Evolutionary conservation across 2,113 vertebrate genomes (phyloP).

Genomic region (Eubucco bourcierii): DNA sequence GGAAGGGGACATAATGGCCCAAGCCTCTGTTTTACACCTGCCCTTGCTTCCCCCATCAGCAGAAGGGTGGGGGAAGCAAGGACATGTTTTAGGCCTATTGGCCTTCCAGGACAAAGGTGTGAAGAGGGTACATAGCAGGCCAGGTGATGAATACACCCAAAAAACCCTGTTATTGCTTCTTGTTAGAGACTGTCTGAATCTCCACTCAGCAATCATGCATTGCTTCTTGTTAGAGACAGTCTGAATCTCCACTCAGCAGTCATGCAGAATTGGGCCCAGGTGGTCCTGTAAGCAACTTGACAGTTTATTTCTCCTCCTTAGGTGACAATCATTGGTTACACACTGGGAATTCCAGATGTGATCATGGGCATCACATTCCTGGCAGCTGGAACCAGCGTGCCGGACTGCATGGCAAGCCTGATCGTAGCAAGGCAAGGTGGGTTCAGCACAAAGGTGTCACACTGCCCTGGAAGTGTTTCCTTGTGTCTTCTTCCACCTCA

Average conservation of each 20-base stretch:
- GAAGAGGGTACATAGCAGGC: background rate
- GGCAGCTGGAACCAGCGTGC: slow-evolving; percentile 96
- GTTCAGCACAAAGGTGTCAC: slow-evolving; percentile 56
- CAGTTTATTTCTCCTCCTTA: slow-evolving; percentile 40
- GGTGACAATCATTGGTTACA: slow-evolving; percentile 98
- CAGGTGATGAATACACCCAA: background rate
- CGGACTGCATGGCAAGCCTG: slow-evolving; percentile 98
- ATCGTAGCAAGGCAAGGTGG: slow-evolving; percentile 96
- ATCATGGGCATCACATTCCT: slow-evolving; percentile 99
- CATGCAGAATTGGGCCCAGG: background rate
- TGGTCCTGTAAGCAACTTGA: background rate
- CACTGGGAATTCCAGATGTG: slow-evolving; percentile 94
- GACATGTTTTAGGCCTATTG: too few species aligned
- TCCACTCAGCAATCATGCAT: too few species aligned
- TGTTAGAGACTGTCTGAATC: too few species aligned
- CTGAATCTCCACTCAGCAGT: background rate
- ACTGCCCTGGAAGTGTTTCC: background rate
- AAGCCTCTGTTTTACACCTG: too few species aligned
- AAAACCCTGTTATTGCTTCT: background rate
- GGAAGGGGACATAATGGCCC: too few species aligned
- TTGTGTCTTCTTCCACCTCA: background rate
- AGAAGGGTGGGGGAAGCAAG: too few species aligned
- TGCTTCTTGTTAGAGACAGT: background rate
- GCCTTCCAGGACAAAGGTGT: too few species aligned
- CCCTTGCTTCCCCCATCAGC: too few species aligned